Evolutionary conservation across 2,113 vertebrate genomes (phyloP), one percentile per base, ranked within the genome.

Genomic region (Eulacestoma nigropectus): DNA sequence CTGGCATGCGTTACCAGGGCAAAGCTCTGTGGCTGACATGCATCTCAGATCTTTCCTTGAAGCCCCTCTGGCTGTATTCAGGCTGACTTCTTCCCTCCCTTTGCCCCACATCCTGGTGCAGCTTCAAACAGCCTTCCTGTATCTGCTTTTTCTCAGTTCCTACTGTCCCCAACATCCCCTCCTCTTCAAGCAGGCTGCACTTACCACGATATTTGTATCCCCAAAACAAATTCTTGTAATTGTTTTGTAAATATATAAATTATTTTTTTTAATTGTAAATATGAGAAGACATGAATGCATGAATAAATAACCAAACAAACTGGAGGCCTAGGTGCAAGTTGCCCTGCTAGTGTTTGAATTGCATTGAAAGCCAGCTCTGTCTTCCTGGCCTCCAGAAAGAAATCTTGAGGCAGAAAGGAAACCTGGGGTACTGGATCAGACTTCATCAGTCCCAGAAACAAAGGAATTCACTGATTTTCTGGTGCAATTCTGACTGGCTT

Each of bases 271-370:
- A 50, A 29, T 6, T 56, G 3, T 16, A 68, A 68, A 44, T 1
- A 2, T 30, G 44, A 59, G n/a, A 44, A 93, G 14, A 67, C 13
- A 35, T 12, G 47, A 89, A 59, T 39, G 6, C 3, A 46, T 37
- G 30, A 83, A 76, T 26, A 52, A 53, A 69, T 33, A 15, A 37
- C 6, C 16, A 11, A 10, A n/a, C 19, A 46, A 91, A 67, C 19
- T 21, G 21, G 12, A 77, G 22, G 27, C 13, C 23, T 46, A 50
- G 20, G 27, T 74, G 30, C 29, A 27, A 33, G 10, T 18, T 85
- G 50, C 9, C n/a, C 14, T 0, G 0, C 32, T 33, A 15, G 21
- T 37, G 22, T 46, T 69, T n/a, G 55, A 49, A 26, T 16, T n/a
- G 19, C 23, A 7, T 1, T 52, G 53, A 25, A 46, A 80, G 56